Conservation (phyloP, 2,113 vertebrate genomes). For the Pogonocichla stellata region DNA sequence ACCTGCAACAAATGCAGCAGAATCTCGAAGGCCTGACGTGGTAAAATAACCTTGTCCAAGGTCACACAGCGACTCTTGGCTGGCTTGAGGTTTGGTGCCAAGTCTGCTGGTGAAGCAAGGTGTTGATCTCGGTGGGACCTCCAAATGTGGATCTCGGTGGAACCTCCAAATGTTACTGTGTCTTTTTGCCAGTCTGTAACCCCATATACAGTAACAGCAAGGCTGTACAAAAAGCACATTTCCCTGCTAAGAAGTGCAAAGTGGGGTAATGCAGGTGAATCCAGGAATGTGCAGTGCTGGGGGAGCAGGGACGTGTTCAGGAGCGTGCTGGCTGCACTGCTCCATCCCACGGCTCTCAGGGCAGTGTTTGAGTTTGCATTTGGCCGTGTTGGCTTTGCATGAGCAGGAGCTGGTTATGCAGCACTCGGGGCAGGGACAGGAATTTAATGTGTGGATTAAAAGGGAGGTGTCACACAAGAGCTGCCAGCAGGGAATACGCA, state of each 20-base stretch:
- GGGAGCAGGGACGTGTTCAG: background rate
- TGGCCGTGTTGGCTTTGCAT: background rate
- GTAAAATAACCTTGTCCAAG: background rate
- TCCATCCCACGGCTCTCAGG: background rate
- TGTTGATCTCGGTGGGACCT: no score
- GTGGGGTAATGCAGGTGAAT: background rate
- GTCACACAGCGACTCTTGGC: background rate
- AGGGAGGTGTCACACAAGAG: background rate
- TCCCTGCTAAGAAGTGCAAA: background rate
- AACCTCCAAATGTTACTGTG: no score
- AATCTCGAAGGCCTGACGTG: background rate
- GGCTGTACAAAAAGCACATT: background rate
- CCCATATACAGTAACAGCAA: no score
- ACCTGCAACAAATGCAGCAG: background rate
- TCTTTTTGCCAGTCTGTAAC: no score
- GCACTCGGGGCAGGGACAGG: background rate
- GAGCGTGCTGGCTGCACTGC: background rate
- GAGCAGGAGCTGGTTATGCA: background rate
- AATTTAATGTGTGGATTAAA: background rate
- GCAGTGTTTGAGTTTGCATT: background rate
- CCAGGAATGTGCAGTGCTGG: background rate
- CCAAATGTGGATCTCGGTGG: no score
- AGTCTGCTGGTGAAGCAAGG: background rate
- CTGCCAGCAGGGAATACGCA: background rate
- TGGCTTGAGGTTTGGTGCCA: background rate